Percentiles rank a stretch among this genome's conserved stretches.
Conservation (phyloP, 2,888 invertebrate species). For the Leptothorax acervorum region DNA sequence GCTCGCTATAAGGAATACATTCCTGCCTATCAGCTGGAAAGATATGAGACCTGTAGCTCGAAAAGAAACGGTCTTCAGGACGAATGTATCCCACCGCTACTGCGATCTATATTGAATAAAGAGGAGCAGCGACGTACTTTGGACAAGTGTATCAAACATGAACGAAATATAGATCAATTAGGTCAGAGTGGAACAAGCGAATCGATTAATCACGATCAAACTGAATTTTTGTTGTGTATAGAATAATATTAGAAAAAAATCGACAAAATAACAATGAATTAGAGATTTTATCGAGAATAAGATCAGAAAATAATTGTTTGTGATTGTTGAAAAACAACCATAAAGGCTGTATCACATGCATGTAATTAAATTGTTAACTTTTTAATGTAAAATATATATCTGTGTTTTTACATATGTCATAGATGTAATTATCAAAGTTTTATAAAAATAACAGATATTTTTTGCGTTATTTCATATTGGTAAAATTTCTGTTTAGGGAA, state of each 20-base stretch:
- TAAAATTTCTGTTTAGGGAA: too few relatives aligned
- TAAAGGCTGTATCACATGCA: neutral
- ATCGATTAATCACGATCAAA: slow-evolving; percentile 7
- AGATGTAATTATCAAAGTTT: neutral
- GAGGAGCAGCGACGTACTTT: neutral
- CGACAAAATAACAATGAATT: neutral
- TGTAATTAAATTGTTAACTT: slow-evolving; percentile 9
- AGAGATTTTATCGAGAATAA: neutral
- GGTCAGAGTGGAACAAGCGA: neutral
- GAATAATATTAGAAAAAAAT: neutral
- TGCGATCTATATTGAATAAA: slow-evolving; percentile 57
- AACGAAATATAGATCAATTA: neutral
- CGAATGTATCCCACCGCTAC: slow-evolving; percentile 68
- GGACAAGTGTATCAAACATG: neutral
- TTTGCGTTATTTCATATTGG: neutral
- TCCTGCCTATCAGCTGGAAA: slow-evolving; percentile 63
- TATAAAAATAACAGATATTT: slow-evolving; percentile 1
- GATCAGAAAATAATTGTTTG: neutral
- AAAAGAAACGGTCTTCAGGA: slow-evolving; percentile 79
- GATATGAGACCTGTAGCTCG: slow-evolving; percentile 67
- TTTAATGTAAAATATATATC: slow-evolving; percentile 6
- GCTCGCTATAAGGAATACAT: slow-evolving; percentile 63
- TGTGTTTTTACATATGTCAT: neutral
- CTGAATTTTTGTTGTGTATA: neutral
- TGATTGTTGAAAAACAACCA: neutral